A percentile compares a stretch with the other conserved stretches of the same genome.
Conservation (phyloP, 2,797 vertebrate genomes). For the Acrocephalus scirpaceus region DNA sequence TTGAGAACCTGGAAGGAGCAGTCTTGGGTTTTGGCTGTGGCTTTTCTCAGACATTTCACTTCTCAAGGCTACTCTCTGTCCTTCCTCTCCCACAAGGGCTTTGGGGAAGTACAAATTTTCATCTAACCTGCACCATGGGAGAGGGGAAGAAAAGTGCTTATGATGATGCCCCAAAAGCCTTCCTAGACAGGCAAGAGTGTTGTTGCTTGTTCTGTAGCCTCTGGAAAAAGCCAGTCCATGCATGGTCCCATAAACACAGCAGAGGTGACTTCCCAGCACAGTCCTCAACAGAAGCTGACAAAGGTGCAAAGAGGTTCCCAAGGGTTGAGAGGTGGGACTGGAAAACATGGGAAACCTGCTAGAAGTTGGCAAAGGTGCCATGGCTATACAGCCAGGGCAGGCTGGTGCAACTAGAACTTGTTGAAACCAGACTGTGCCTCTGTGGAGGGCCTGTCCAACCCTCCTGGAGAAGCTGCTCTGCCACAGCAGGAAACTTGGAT, state of each 20-base stretch:
- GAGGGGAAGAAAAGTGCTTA: background rate
- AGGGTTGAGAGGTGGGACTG: background rate
- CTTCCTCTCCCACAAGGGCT: background rate
- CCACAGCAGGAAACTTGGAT: background rate
- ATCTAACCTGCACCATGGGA: no score
- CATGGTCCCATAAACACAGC: background rate
- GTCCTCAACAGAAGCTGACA: background rate
- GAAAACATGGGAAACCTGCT: background rate
- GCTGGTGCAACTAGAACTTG: background rate
- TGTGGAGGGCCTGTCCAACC: background rate
- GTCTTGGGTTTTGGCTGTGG: background rate
- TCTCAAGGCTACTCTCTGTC: background rate
- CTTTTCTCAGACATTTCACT: background rate
- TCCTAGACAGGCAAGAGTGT: background rate
- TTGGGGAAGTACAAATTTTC: background rate
- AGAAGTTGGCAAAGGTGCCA: background rate
- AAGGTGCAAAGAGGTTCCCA: background rate
- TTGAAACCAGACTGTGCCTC: accelerated
- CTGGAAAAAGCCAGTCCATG: background rate
- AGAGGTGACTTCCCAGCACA: background rate
- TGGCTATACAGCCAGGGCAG: background rate
- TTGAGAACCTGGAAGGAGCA: background rate
- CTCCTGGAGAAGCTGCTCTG: background rate
- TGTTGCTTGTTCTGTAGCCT: background rate
- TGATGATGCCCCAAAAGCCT: background rate